Conservation (phyloP, 1,140 invertebrate genomes). For the Oppia nitens region DNA sequence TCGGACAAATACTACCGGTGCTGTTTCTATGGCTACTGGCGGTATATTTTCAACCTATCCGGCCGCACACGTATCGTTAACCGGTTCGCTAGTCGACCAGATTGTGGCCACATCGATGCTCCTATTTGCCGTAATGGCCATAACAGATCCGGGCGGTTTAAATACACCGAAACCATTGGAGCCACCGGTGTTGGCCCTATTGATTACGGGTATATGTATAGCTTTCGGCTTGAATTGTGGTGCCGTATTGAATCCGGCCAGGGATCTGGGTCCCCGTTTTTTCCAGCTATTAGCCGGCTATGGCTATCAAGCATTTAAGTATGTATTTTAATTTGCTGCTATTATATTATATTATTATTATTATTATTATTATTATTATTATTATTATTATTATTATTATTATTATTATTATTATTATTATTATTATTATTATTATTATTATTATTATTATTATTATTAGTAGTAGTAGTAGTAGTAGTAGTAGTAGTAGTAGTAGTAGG, state of each 20-base stretch:
- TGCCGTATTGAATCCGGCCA: constrained; percentile 37
- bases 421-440: too few relatives aligned
- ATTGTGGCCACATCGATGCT: background rate
- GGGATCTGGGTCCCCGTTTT: constrained; percentile 34
- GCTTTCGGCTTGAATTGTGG: constrained; percentile 21
- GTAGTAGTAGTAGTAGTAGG: too few relatives aligned
- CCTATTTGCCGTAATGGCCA: background rate
- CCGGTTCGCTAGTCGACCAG: background rate
- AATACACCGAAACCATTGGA: background rate
- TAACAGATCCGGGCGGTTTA: background rate
- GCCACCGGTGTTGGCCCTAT: background rate
- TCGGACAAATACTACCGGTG: background rate
- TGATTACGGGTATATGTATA: background rate
- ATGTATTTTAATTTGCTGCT: background rate
- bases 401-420: too few relatives aligned
- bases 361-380: too few relatives aligned
- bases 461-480: too few relatives aligned
- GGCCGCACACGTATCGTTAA: background rate
- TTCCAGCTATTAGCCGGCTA: constrained; percentile 34
- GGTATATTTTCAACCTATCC: constrained; percentile 6
- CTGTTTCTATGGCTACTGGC: background rate
- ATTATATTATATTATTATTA: too few relatives aligned
- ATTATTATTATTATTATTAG: too few relatives aligned
- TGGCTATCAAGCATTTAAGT: constrained; percentile 36
- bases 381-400: too few relatives aligned